Evolutionary conservation across 2,888 invertebrate genomes (phyloP).

Genomic region (Athalia circularis): DNA sequence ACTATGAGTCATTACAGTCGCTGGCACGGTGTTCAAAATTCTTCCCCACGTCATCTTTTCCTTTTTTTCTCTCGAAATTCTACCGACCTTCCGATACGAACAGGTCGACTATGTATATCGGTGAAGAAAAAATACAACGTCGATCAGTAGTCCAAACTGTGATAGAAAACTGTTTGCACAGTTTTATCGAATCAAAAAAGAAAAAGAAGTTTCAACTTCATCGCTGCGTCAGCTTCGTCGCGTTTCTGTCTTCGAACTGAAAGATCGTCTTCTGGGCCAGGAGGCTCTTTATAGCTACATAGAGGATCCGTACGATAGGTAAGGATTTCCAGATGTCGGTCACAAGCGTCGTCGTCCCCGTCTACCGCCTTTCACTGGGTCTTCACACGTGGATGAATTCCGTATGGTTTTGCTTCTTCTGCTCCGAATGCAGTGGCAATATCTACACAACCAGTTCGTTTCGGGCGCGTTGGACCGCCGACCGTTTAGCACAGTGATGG

Average conservation of each 20-base stretch:
- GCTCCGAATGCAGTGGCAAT: neutral
- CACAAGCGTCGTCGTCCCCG: constrained; percentile 21
- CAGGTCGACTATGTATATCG: no score
- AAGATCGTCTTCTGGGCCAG: neutral
- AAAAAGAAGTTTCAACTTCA: neutral
- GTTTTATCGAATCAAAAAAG: constrained; percentile 12
- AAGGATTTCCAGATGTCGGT: constrained; percentile 40
- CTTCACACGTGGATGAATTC: constrained; percentile 45
- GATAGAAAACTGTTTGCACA: neutral
- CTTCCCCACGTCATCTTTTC: no score
- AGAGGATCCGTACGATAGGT: constrained; percentile 24
- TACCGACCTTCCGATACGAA: no score
- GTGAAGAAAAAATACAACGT: no score
- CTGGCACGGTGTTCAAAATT: no score
- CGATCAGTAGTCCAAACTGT: no score
- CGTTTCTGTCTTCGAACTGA: neutral
- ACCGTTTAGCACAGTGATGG: neutral
- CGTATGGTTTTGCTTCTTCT: neutral
- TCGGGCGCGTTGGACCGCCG: neutral
- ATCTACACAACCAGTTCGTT: no score
- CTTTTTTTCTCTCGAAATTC: no score
- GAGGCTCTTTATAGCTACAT: constrained; percentile 8
- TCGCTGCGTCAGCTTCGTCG: neutral
- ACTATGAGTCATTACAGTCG: no score
- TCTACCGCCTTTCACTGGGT: constrained; percentile 44